Percentiles rank a stretch among this genome's conserved stretches.
Conservation (phyloP, 1,140 invertebrate genomes). For the Mactra quadrangularis region DNA sequence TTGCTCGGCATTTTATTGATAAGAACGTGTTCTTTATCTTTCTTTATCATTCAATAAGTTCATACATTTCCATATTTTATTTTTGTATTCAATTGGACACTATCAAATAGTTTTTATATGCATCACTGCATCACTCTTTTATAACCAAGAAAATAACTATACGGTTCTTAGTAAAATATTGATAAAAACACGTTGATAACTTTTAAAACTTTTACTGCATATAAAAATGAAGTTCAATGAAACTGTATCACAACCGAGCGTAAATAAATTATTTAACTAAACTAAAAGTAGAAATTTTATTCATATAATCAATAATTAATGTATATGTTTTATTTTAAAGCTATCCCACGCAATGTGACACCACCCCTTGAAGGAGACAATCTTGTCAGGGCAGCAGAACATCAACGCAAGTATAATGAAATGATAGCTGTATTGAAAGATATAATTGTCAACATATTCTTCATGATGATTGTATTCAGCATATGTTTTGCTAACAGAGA, state of each 20-base stretch:
- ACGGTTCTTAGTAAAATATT: too few relatives aligned
- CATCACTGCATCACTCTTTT: neutral
- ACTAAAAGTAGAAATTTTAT: too few relatives aligned
- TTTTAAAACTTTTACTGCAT: too few relatives aligned
- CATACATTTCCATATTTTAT: neutral
- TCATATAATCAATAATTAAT: too few relatives aligned
- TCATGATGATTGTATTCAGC: conserved; percentile 59
- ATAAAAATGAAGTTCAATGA: too few relatives aligned
- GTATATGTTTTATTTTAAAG: neutral
- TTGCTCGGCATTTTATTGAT: too few relatives aligned
- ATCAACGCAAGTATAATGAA: neutral
- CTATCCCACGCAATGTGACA: neutral
- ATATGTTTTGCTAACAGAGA: conserved; percentile 61
- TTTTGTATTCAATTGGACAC: neutral
- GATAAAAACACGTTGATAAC: too few relatives aligned
- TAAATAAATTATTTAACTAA: too few relatives aligned
- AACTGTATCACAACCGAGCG: too few relatives aligned
- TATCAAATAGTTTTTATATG: neutral
- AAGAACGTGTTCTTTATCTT: too few relatives aligned
- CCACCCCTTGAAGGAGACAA: neutral
- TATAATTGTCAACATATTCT: conserved; percentile 56
- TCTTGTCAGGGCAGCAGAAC: neutral
- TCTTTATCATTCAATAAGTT: neutral
- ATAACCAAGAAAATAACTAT: neutral
- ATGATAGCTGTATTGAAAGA: conserved; percentile 19